Conservation (phyloP, 1,140 invertebrate genomes). For the Cydia amplana region DNA sequence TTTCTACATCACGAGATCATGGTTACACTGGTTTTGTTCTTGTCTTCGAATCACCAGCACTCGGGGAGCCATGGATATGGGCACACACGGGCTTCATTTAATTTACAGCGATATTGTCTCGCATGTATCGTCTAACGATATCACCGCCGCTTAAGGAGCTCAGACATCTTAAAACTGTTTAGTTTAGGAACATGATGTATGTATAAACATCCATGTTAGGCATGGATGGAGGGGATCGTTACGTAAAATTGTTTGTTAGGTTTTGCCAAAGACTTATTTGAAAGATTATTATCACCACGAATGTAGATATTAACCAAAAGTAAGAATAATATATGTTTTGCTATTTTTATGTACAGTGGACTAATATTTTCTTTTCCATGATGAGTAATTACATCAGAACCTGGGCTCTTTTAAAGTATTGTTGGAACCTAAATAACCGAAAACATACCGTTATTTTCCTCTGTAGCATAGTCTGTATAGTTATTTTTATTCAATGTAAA, state of each 20-base stretch:
- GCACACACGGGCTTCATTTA: background rate
- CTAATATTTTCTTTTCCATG: too few species aligned
- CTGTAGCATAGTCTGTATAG: background rate
- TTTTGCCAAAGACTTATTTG: background rate
- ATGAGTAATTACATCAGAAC: too few species aligned
- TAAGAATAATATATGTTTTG: too few species aligned
- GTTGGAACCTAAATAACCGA: background rate
- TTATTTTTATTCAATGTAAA: background rate
- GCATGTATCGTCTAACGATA: background rate
- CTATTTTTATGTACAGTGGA: too few species aligned
- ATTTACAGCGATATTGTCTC: constrained; percentile 22
- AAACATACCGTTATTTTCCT: background rate
- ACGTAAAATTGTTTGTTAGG: background rate
- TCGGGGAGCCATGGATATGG: background rate
- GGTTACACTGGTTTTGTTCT: background rate
- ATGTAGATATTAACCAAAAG: too few species aligned
- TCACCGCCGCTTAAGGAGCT: constrained; percentile 8
- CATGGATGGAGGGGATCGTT: background rate
- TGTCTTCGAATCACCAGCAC: background rate
- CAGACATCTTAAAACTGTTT: constrained; percentile 11
- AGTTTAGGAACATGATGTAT: constrained; percentile 15
- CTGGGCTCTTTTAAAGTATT: too few species aligned
- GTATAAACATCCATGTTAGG: background rate
- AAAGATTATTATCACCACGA: background rate
- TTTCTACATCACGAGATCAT: too few species aligned